Base-by-base conservation (phyloP, 2,888 invertebrate species). In the Bombylius discolor region DNA sequence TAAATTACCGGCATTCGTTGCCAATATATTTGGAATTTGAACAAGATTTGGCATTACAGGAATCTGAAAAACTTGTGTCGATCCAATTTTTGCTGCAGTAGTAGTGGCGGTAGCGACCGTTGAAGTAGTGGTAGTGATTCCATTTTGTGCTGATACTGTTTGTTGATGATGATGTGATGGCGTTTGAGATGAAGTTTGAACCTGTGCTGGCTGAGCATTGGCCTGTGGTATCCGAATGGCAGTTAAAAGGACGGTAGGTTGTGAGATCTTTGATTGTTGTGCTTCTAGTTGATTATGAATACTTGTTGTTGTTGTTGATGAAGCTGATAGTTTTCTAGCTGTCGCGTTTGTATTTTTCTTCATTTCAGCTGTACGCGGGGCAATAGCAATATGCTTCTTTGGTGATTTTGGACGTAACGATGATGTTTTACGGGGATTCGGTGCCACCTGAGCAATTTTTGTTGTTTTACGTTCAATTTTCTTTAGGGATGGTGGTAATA, bases 1-100 rank as follows among this genome's bases (percentile, higher is more conserved):
- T 64, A 73, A 78, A 68, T 80, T 79, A 50, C 79, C 78, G 32
- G 71, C 70, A 69, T 78, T 77, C 65, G 79, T 77, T 6, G 81
- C 75, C 71, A 81, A 75, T 56, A 81, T 67, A 65, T 80, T 81
- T 56, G 81, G 82, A 72, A 82, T 76, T 73, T 81, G 81, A 62
- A 82, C 79, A 58, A 82, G 73, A 72, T 81, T 82, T 63, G 81
- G 81, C 69, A 82, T 71, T 49, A 81, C 72, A 4, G 81, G 81
- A 68, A 81, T 77, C 60, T 81, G 79, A 65, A 79, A 80, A 12
- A 73, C 34, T 7, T 60, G 47, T 12, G 52, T 52, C 5, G 59
- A 36, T 46, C 45, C 47, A 47, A 52, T 44, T 45, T 55, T 56
- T 55, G 50, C 58, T 53, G 62, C 56, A 52, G 59, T 53, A 52